Base-by-base conservation (phyloP, 2,113 vertebrate species). In the Pygathrix nemaeus region DNA sequence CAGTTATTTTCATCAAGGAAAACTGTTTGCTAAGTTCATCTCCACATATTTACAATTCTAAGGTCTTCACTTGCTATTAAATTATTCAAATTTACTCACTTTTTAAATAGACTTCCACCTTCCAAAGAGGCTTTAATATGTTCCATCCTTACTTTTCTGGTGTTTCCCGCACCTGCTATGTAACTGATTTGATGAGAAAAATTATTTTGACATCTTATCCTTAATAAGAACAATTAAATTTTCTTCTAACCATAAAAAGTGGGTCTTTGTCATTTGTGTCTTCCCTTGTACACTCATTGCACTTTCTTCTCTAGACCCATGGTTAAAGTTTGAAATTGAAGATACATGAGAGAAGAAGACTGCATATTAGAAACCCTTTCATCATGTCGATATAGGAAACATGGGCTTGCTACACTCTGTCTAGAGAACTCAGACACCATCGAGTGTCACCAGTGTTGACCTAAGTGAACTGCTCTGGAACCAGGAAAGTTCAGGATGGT, bases 191-290 rank as follows among this genome's bases (percentile, higher is more conserved):
- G 12, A 72, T 66, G 35, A 72, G 90, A 50, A 85, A 92, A 73
- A 82, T 55, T 78, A 87, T 73, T 93, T 95, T 87, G 75, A 78
- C 32, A 45, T 86, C 40, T 81, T 79, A 70, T 70, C 66, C 30
- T 90, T 93, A 86, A 84, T 81, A 27, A 76, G 25, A 82, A 57
- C 35, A 88, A 88, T 78, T 90, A 64, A 52, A 90, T 61, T 72
- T 91, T 52, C 61, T 85, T 9, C 88, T 95, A 95, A 40, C 12
- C 73, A 72, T 32, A 27, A 55, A 85, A 40, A 93, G 30, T 66
- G 8, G 11, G 25, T 82, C 61, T 50, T 30, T 61, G n/a, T 81
- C 30, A 81, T 45, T 76, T 52, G 57, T 61, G 17, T 21, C 55
- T 76, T 86, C 21, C 45, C 9, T 52, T 20, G 0, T 25, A 64